phyloP scores from a whole-genome alignment of 2,797 vertebrate genomes.

The Ceyx erithaca region DNA sequence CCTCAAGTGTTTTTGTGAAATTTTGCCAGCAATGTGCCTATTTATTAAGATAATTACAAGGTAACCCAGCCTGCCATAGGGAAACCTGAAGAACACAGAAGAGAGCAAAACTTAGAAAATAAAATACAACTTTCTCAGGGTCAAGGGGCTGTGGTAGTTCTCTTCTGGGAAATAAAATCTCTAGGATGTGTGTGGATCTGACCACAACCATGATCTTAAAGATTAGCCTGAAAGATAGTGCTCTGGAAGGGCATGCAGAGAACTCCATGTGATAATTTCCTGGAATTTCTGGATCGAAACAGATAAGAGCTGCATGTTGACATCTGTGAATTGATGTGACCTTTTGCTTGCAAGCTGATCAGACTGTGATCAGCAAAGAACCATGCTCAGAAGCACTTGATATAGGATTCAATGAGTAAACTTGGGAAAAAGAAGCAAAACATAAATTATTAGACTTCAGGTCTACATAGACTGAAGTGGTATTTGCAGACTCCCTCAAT shows the following conservation, averaged over 20 bases:
- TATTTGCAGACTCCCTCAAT: not conserved
- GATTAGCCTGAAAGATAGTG: not conserved
- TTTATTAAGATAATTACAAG: not conserved
- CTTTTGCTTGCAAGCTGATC: conserved; percentile 25
- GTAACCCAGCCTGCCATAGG: not conserved
- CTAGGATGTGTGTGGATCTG: not conserved
- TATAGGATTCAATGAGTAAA: not conserved
- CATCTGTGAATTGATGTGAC: conserved; percentile 36
- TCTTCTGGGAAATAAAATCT: not conserved
- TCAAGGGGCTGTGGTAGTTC: not conserved
- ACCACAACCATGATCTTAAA: not conserved
- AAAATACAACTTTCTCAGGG: not conserved
- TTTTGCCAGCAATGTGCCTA: not conserved
- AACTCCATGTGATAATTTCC: conserved; percentile 59
- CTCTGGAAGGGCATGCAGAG: not conserved
- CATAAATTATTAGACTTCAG: not conserved
- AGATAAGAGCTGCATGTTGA: conserved; percentile 39
- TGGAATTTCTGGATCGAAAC: conserved; percentile 55
- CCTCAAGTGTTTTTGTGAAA: not conserved
- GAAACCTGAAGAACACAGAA: not conserved
- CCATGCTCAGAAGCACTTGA: not conserved
- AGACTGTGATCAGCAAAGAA: not conserved
- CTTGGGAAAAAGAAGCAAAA: not conserved
- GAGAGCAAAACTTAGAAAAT: not conserved
- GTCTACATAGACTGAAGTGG: not conserved